These are phyloP conservation scores for Phalloptychus januarius DNA, from an alignment of 2,797 vertebrate species.

Conservation along the genomic window DNA sequence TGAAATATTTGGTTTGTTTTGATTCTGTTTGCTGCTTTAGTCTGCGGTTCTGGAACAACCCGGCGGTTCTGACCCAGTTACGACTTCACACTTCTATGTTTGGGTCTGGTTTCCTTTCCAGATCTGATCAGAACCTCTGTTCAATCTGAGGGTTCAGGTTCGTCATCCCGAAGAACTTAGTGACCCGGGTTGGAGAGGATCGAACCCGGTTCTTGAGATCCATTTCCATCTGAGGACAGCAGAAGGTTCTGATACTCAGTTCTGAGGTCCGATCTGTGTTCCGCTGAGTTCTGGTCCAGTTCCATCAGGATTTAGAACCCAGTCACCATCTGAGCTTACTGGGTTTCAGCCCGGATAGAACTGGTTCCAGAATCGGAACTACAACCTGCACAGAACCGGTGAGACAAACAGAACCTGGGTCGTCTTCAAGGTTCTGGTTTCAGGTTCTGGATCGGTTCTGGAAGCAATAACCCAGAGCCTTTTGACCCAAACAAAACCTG, in stretches of 20 bases:
- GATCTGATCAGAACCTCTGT: background rate
- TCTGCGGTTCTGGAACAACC: background rate
- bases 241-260: background rate
- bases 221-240: background rate
- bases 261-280: background rate
- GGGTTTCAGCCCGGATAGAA: no score
- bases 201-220: background rate
- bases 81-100: background rate
- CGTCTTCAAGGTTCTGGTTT: no score
- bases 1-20: background rate
- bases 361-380: no score
- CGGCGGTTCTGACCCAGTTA: background rate
- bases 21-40: background rate
- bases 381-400: no score
- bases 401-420: no score
- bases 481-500: no score
- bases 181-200: background rate
- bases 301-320: background rate
- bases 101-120: background rate
- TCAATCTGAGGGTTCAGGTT: background rate
- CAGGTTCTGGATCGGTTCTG: no score
- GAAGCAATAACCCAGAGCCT: no score
- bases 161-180: background rate
- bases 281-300: background rate
- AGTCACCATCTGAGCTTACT: no score